These are phyloP conservation scores for Oegoconia quadripuncta DNA, from an alignment of 2,888 invertebrate genomes.

Conservation along the genomic window DNA sequence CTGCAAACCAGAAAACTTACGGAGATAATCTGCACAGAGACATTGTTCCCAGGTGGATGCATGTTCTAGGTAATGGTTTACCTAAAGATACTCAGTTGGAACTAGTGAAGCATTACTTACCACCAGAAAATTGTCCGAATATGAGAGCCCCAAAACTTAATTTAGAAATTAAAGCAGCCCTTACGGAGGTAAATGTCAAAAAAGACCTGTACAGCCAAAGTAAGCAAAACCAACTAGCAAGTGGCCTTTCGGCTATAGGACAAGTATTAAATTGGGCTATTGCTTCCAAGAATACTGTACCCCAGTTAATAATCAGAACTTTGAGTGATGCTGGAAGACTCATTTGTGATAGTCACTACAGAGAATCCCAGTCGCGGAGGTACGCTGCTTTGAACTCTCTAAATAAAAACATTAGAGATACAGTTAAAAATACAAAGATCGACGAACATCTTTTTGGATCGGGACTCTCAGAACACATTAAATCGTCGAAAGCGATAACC, in stretches of 20 bases:
- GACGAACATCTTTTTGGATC: neutral
- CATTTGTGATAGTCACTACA: neutral
- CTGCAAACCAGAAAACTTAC: too few relatives aligned
- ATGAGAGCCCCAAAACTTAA: too few relatives aligned
- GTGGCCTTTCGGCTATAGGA: neutral
- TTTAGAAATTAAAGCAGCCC: neutral
- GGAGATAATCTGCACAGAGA: too few relatives aligned
- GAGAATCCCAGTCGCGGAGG: neutral
- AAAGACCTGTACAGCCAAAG: neutral
- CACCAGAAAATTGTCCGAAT: neutral
- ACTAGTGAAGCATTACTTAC: neutral
- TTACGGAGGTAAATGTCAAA: neutral
- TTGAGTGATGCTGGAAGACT: neutral
- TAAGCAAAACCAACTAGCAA: neutral
- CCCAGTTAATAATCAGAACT: neutral
- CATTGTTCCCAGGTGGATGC: neutral
- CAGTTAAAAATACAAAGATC: too few relatives aligned
- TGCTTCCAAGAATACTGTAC: neutral
- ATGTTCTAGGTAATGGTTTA: neutral
- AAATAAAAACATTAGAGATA: neutral
- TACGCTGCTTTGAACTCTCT: neutral
- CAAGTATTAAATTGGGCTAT: neutral
- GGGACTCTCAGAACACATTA: neutral
- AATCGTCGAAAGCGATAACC: neutral
- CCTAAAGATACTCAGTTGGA: neutral